These are phyloP conservation scores for Catotricha subobsoleta DNA, from an alignment of 2,888 invertebrate species.

Conservation along the genomic window DNA sequence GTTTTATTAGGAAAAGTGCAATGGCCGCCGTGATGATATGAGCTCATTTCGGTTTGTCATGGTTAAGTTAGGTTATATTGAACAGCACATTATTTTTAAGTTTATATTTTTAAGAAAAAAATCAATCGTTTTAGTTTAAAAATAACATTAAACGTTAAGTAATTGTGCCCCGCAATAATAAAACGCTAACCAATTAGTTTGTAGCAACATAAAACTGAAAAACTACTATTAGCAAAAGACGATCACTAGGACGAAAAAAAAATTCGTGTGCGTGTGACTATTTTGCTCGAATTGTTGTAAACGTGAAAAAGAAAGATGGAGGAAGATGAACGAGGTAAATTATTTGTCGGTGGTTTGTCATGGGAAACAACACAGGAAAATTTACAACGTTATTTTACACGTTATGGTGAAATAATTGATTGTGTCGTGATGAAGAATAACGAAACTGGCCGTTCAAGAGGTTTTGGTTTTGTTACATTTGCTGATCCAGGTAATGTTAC, in stretches of 20 bases:
- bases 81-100: slow-evolving; percentile 8
- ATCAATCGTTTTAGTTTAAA: slow-evolving; percentile 3
- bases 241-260: slow-evolving; percentile 2
- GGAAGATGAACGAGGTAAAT: slow-evolving; percentile 46
- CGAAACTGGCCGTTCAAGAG: slow-evolving; percentile 86
- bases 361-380: slow-evolving; percentile 91
- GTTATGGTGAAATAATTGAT: slow-evolving; percentile 92
- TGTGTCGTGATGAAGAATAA: slow-evolving; percentile 98
- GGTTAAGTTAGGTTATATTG: slow-evolving; percentile 30
- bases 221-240: not conserved
- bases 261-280: slow-evolving; percentile 4
- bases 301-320: slow-evolving; percentile 21
- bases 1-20: slow-evolving; percentile 6
- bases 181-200: slow-evolving; percentile 4
- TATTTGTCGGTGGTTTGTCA: slow-evolving; percentile 84
- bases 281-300: slow-evolving; percentile 5
- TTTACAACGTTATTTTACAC: slow-evolving; percentile 57
- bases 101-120: slow-evolving; percentile 6
- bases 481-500: slow-evolving; percentile 82
- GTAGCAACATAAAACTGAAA: slow-evolving; percentile 1
- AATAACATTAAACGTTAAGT: slow-evolving; percentile 4
- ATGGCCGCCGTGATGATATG: slow-evolving; percentile 6
- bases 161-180: slow-evolving; percentile 4
- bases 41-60: slow-evolving; percentile 22
- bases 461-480: slow-evolving; percentile 94